Conservation (phyloP, 1,140 invertebrate genomes). For the Ooceraea biroi region DNA sequence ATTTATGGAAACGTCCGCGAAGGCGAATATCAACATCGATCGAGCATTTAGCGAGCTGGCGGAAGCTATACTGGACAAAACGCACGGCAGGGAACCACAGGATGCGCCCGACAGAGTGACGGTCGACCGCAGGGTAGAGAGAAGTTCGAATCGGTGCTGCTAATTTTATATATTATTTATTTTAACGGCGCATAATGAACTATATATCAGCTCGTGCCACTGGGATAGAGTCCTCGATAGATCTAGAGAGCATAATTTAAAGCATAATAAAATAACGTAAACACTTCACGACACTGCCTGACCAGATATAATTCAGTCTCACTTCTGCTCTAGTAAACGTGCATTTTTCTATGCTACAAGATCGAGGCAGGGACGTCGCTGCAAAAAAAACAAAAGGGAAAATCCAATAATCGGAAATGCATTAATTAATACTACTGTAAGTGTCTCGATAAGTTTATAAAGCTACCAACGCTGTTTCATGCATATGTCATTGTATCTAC, state of each 20-base stretch:
- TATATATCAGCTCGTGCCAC: conserved; percentile 74
- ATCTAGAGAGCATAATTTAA: conserved; percentile 75
- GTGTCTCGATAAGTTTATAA: conserved; percentile 49
- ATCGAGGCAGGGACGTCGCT: conserved; percentile 1
- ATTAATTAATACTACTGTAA: conserved; percentile 58
- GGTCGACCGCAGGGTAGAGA: conserved; percentile 87
- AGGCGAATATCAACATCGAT: conserved; percentile 99
- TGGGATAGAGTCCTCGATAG: conserved; percentile 74
- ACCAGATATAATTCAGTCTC: conserved; percentile 64
- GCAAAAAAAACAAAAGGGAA: conserved; percentile 12
- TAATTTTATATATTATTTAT: conserved; percentile 82
- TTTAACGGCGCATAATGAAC: conserved; percentile 75
- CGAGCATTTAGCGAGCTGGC: conserved; percentile 98
- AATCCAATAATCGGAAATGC: conserved; percentile 34
- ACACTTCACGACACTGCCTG: conserved; percentile 75
- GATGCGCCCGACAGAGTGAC: conserved; percentile 90
- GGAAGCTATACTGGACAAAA: conserved; percentile 97
- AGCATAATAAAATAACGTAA: conserved; percentile 69
- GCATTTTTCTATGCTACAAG: conserved; percentile 44
- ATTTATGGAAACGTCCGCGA: conserved; percentile 99
- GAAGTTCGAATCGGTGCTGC: conserved; percentile 85
- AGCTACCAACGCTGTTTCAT: conserved; percentile 59
- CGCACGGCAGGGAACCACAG: conserved; percentile 89
- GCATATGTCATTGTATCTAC: conserved; percentile 64
- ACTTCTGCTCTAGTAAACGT: conserved; percentile 47